Percentiles rank a stretch among this genome's conserved stretches.
Evolutionary conservation across 2,113 vertebrate genomes (phyloP).

Genomic region (Lophius piscatorius): DNA sequence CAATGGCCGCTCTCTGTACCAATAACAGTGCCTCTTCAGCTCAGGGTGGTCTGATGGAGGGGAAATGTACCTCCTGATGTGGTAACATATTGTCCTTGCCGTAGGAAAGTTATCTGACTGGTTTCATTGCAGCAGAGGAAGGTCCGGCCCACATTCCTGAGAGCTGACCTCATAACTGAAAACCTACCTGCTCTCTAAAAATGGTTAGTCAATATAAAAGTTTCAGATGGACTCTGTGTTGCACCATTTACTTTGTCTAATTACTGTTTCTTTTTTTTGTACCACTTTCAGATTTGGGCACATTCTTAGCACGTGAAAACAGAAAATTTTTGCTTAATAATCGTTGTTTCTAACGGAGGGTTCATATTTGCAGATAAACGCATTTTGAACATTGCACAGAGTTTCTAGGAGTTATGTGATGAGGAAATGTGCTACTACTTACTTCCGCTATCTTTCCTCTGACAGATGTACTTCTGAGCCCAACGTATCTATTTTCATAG

Average conservation of each 20-base stretch:
- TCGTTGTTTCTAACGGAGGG: too few species aligned
- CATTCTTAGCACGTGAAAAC: not conserved
- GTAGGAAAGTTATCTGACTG: constrained; percentile 50
- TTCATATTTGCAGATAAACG: too few species aligned
- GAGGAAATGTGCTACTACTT: too few species aligned
- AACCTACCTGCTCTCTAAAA: constrained; percentile 22
- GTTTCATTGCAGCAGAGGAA: constrained; percentile 58
- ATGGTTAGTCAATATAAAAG: not conserved
- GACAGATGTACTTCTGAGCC: not conserved
- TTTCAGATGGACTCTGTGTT: constrained; percentile 1
- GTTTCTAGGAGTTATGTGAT: too few species aligned
- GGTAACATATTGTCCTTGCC: constrained; percentile 45
- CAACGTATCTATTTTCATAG: constrained; percentile 1
- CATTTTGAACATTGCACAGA: too few species aligned
- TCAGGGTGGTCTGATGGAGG: constrained; percentile 17
- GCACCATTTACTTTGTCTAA: not conserved
- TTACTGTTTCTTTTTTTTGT: not conserved
- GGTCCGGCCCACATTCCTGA: constrained; percentile 70
- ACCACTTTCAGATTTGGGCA: constrained; percentile 1
- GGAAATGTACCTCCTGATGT: constrained; percentile 32
- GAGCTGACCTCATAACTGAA: constrained; percentile 61
- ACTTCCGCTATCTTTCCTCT: too few species aligned
- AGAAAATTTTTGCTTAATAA: not conserved
- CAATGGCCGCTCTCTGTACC: constrained; percentile 50
- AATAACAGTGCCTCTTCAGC: constrained; percentile 34